These are phyloP conservation scores for Trilocha varians DNA, from an alignment of 2,888 invertebrate species.

Conservation along the genomic window DNA sequence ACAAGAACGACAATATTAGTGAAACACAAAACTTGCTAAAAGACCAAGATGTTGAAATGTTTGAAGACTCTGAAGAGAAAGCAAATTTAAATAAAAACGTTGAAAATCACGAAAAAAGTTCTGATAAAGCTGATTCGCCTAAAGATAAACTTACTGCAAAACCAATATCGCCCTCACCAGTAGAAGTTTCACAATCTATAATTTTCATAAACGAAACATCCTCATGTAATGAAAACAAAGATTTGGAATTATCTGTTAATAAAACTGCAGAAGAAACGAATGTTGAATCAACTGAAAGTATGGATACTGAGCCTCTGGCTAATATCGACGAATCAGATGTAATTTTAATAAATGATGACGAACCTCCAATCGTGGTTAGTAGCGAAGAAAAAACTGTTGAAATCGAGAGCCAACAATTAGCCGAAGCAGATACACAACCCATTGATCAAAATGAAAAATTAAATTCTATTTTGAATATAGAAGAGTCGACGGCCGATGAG, in stretches of 20 bases:
- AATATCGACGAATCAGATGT: constrained; percentile 23
- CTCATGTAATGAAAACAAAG: constrained; percentile 23
- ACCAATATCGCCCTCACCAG: not conserved
- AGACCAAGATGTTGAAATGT: constrained; percentile 12
- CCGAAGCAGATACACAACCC: constrained; percentile 52
- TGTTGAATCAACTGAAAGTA: constrained; percentile 39
- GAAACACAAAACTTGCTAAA: constrained; percentile 22
- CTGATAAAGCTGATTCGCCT: not conserved
- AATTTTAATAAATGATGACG: constrained; percentile 28
- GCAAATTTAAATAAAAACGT: not conserved
- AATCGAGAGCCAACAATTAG: constrained; percentile 38
- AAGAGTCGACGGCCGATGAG: not conserved
- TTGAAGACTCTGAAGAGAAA: constrained; percentile 2
- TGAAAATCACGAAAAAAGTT: not conserved
- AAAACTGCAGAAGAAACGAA: constrained; percentile 33
- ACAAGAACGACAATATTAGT: constrained; percentile 3
- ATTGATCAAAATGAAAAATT: constrained; percentile 23
- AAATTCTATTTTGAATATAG: constrained; percentile 1
- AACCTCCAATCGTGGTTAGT: constrained; percentile 18
- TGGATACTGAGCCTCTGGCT: constrained; percentile 43
- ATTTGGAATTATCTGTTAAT: constrained; percentile 43
- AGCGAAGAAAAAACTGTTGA: constrained; percentile 25
- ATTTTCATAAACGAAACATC: not conserved
- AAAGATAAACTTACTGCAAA: not conserved
- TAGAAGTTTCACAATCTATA: not conserved